phyloP scores from a whole-genome alignment of 2,113 vertebrate genomes.

The Sterna hirundo region DNA sequence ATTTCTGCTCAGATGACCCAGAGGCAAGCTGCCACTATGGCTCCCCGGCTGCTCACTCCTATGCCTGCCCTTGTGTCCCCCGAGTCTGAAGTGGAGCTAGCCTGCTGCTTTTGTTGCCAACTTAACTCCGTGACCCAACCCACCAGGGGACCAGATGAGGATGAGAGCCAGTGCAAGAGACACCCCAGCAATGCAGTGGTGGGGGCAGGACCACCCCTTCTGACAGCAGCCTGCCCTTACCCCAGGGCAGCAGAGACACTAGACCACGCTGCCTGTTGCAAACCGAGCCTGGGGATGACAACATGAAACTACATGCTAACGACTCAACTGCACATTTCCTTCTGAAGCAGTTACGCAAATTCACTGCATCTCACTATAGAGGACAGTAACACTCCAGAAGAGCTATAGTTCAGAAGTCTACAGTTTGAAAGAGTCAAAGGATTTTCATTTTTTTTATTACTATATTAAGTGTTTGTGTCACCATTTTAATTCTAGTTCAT shows the following conservation, averaged over 20 bases:
- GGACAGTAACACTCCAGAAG: not conserved
- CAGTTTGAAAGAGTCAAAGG: not conserved
- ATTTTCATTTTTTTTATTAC: not conserved
- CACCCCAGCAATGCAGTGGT: rapidly evolving
- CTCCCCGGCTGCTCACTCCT: not conserved
- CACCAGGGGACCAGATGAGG: not conserved
- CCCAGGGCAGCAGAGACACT: rapidly evolving
- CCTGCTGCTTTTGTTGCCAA: not conserved
- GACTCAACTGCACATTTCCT: not conserved
- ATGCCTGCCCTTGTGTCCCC: rapidly evolving
- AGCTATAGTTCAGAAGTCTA: not conserved
- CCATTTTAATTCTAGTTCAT: not conserved
- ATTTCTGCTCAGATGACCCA: not conserved
- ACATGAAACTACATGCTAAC: rapidly evolving
- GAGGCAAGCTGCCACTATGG: not conserved
- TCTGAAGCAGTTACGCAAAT: not conserved
- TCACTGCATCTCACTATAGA: not conserved
- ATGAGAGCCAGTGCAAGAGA: not conserved
- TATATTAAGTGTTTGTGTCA: not conserved
- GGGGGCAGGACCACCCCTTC: not conserved
- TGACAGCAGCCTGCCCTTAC: not conserved
- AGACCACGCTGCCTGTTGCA: not conserved
- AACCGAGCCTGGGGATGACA: not conserved
- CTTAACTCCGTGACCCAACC: rapidly evolving
- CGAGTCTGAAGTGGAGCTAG: not conserved